phyloP scores from a whole-genome alignment of 2,797 vertebrate genomes.

The Brotula barbata region DNA sequence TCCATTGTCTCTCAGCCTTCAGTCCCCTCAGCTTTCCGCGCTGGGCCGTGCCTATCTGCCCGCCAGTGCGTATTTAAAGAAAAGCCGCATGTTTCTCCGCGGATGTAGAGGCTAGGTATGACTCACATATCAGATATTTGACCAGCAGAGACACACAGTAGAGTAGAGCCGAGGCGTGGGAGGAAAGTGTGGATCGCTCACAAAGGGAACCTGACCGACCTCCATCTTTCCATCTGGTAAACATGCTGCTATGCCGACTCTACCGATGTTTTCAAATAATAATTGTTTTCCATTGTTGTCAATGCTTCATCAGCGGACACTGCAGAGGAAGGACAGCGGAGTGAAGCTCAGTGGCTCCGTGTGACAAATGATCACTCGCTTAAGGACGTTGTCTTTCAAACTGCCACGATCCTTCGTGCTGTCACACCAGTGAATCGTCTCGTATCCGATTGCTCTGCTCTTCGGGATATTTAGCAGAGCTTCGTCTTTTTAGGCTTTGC shows the following conservation, averaged over 20 bases:
- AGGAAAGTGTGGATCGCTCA: slow-evolving; percentile 73
- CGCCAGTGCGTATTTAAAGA: slow-evolving; percentile 77
- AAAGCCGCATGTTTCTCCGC: slow-evolving; percentile 72
- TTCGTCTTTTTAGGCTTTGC: slow-evolving; percentile 49
- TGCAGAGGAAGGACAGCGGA: neutral
- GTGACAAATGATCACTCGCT: slow-evolving; percentile 39
- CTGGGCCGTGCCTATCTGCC: slow-evolving; percentile 65
- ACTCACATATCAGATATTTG: slow-evolving; percentile 80
- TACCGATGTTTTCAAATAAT: slow-evolving; percentile 64
- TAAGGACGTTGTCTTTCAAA: slow-evolving; percentile 30
- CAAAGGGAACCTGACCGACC: slow-evolving; percentile 72
- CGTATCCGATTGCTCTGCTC: slow-evolving; percentile 29
- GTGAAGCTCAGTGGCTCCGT: slow-evolving; percentile 21
- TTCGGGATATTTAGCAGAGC: slow-evolving; percentile 43
- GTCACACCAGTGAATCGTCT: slow-evolving; percentile 45
- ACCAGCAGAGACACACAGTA: slow-evolving; percentile 71
- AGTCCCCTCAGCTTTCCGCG: slow-evolving; percentile 60
- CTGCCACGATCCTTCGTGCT: slow-evolving; percentile 28
- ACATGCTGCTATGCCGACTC: slow-evolving; percentile 70
- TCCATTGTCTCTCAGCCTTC: slow-evolving; percentile 54
- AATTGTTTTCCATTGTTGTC: slow-evolving; percentile 41
- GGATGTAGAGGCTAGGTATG: slow-evolving; percentile 72
- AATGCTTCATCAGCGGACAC: slow-evolving; percentile 36
- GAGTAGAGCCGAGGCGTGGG: slow-evolving; percentile 72
- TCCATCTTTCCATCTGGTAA: slow-evolving; percentile 76